Percentiles rank a stretch among this genome's conserved stretches.
Conservation (phyloP, 2,888 invertebrate genomes). For the Herminia tarsipennalis region DNA sequence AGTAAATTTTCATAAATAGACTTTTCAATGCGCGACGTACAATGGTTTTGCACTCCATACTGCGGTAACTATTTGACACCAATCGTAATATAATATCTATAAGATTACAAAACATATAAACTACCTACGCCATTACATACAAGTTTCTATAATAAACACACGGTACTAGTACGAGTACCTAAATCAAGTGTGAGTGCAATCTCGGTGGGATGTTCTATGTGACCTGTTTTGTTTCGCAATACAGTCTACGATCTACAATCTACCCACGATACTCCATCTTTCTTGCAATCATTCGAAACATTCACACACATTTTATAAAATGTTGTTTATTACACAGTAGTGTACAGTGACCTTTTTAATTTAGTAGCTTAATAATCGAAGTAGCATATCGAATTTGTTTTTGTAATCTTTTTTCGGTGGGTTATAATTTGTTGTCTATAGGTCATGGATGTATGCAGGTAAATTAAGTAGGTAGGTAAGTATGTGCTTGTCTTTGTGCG, state of each 20-base stretch:
- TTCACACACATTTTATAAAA: neutral
- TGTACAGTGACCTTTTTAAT: slow-evolving; percentile 1
- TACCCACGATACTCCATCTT: slow-evolving; percentile 7
- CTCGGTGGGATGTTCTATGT: slow-evolving; percentile 8
- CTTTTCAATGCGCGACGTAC: too few species aligned
- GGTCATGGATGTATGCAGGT: too few species aligned
- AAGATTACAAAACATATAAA: neutral
- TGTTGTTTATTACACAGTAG: neutral
- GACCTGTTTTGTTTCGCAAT: slow-evolving; percentile 13
- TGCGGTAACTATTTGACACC: too few species aligned
- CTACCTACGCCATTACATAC: neutral
- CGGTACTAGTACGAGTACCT: slow-evolving; percentile 19
- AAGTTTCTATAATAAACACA: neutral
- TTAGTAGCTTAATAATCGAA: neutral
- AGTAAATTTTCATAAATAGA: too few species aligned
- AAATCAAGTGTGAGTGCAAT: slow-evolving; percentile 22
- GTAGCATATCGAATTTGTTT: neutral
- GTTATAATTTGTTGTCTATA: too few species aligned
- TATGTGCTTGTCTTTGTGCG: too few species aligned
- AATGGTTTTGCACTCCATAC: too few species aligned
- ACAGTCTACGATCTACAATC: neutral
- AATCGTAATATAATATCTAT: too few species aligned
- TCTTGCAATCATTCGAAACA: slow-evolving; percentile 6
- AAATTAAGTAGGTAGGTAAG: too few species aligned
- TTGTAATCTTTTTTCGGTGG: neutral